phyloP scores from a whole-genome alignment of 2,113 vertebrate genomes.

The Castor canadensis region DNA sequence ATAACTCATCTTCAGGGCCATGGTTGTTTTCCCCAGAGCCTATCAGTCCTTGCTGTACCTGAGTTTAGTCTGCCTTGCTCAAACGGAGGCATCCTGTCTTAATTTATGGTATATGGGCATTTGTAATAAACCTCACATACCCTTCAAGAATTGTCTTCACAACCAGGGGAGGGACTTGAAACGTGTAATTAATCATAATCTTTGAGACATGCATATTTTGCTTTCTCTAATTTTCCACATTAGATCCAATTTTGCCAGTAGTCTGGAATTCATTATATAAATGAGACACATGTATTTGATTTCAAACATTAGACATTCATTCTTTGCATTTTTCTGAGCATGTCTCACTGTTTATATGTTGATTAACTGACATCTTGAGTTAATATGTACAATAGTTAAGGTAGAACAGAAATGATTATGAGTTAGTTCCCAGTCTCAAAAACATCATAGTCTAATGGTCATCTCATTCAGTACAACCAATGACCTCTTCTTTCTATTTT shows the following conservation, averaged over 20 bases:
- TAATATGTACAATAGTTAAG: too few species aligned
- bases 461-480: not conserved
- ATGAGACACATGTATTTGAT: not conserved
- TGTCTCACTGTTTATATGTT: not conserved
- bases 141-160: not conserved
- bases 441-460: not conserved
- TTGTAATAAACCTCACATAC: not conserved
- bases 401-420: not conserved
- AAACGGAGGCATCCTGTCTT: not conserved
- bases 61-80: not conserved
- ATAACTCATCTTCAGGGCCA: not conserved
- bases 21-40: not conserved
- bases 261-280: not conserved
- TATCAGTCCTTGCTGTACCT: not conserved
- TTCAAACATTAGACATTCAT: not conserved
- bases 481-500: not conserved
- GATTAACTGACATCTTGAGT: not conserved
- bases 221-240: conserved; percentile 15
- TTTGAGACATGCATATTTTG: not conserved
- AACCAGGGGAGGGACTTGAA: not conserved
- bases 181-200: not conserved
- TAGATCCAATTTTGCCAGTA: not conserved
- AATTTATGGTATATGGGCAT: not conserved
- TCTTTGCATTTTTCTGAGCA: not conserved
- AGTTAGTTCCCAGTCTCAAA: not conserved